Evolutionary conservation across 2,113 vertebrate genomes (phyloP), one percentile per base, ranked within the genome.

Genomic region (Periophthalmodon schlosseri): DNA sequence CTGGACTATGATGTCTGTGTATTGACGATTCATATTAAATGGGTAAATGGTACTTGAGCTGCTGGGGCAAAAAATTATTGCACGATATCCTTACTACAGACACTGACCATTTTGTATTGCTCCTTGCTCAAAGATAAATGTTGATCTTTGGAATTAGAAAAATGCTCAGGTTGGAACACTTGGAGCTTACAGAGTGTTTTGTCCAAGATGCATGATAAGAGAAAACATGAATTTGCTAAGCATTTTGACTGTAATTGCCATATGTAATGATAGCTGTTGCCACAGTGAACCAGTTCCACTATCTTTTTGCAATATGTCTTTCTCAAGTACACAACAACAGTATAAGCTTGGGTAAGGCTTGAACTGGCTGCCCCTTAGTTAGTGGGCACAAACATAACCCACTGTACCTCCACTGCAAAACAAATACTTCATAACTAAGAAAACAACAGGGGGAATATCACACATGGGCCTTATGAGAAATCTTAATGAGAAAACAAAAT

Each of bases 161-260:
- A 58, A 23, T 16, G 44, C 56, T 66, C 70, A 18, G n/a, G 54
- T 84, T 86, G 67, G 72, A 75, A 18, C 49, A 16, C 49, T 16
- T 15, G 4, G 47, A 49, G 12, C 2, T 13, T 14, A 52, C 12
- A 54, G 50, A 54, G 18, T 7, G 14, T 49, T 49, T 49, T 49
- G 12, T 49, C 13, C 47, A 14, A 14, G 47, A 13, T 49, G 47
- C 13, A 14, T 12, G 11, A 49, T 16, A 49, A 49, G 13, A 14
- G 47, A 49, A 50, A 50, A 50, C 15, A 50, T 18, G 4, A 15
- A 16, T 50, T 50, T 50, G 13, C 47, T 50, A 50, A 50, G 15
- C 46, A 7, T 47, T 10, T 47, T 47, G 46, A 47, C 46, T 12
- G 6, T 15, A 50, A 50, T 50, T 50, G 49, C 4, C 14, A 15